Conservation (phyloP, 2,888 invertebrate species). For the Graphium colonna region DNA sequence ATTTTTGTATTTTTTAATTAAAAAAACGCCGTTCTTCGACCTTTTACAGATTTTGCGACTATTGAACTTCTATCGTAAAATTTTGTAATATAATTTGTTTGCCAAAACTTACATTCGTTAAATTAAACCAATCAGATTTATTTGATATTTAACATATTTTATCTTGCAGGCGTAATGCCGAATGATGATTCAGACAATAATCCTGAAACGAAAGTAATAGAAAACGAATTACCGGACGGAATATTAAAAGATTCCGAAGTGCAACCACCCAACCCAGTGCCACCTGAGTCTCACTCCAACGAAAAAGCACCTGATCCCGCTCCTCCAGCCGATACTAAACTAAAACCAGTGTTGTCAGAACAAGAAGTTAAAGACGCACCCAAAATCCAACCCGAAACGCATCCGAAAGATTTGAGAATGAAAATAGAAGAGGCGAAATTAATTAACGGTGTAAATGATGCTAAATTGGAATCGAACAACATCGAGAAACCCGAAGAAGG, state of each 20-base stretch:
- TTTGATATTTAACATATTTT: slow-evolving; percentile 15
- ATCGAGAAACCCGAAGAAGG: slow-evolving; percentile 38
- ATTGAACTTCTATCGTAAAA: too few species aligned
- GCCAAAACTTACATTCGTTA: too few species aligned
- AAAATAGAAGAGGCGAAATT: slow-evolving; percentile 45
- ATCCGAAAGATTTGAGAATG: slow-evolving; percentile 55
- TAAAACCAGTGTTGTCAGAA: slow-evolving; percentile 46
- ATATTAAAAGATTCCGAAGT: slow-evolving; percentile 60
- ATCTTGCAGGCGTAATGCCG: slow-evolving; percentile 38
- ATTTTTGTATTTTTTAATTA: background rate
- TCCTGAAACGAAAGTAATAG: slow-evolving; percentile 17
- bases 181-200: slow-evolving; percentile 39
- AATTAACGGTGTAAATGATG: slow-evolving; percentile 35
- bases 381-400: slow-evolving; percentile 43
- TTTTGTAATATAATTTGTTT: too few species aligned
- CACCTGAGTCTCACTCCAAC: slow-evolving; percentile 62
- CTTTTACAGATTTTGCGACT: too few species aligned
- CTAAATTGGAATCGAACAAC: slow-evolving; percentile 30
- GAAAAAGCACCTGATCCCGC: slow-evolving; percentile 58
- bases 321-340: slow-evolving; percentile 45
- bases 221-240: slow-evolving; percentile 37
- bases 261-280: slow-evolving; percentile 69
- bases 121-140: too few species aligned
- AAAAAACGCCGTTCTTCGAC: too few species aligned
- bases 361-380: slow-evolving; percentile 42